phyloP scores from a whole-genome alignment of 2,888 invertebrate species.

The Nephrotoma guestfalica region DNA sequence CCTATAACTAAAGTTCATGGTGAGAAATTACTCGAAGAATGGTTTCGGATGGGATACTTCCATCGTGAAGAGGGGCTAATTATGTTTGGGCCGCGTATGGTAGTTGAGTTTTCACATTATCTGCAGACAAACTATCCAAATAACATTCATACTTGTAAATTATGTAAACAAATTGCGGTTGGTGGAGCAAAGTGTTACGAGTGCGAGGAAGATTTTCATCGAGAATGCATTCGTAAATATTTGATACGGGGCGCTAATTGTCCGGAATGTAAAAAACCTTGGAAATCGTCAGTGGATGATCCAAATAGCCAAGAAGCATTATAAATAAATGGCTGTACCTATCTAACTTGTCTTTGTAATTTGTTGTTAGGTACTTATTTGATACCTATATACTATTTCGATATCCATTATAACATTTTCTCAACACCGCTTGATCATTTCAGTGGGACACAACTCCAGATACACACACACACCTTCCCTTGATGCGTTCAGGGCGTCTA shows the following conservation, averaged over 20 bases:
- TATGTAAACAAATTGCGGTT: not conserved
- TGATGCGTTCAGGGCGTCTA: no score
- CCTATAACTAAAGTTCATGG: not conserved
- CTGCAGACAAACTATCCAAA: not conserved
- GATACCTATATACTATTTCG: no score
- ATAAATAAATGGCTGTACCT: not conserved
- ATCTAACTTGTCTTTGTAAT: no score
- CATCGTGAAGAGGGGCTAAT: not conserved
- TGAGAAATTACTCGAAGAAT: not conserved
- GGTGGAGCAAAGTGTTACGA: not conserved
- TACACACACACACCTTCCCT: no score
- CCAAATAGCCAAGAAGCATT: not conserved
- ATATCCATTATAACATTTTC: no score
- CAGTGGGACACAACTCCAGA: no score
- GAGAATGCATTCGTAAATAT: not conserved
- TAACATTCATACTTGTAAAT: not conserved
- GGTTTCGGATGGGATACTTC: not conserved
- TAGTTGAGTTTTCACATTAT: not conserved
- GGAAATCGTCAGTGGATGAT: not conserved
- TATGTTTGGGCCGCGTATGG: not conserved
- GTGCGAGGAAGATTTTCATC: not conserved
- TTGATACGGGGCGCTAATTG: not conserved
- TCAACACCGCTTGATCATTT: no score
- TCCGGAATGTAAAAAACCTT: not conserved
- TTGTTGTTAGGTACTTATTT: no score